Conservation (phyloP, 2,888 invertebrate genomes). For the Stenoptilia bipunctidactyla region DNA sequence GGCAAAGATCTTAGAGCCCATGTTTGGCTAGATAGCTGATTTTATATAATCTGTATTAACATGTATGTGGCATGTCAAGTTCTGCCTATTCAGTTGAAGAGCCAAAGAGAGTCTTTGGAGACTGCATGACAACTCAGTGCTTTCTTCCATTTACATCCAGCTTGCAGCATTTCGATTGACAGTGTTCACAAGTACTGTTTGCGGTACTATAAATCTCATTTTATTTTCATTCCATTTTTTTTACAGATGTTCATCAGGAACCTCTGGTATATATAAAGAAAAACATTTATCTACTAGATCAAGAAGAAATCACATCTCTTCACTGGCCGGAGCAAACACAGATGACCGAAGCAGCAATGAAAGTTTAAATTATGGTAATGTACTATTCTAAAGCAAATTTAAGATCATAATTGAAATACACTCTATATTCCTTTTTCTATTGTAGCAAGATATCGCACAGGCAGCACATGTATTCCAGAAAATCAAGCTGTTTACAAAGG, state of each 20-base stretch:
- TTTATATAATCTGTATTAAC: no score
- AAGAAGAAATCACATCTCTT: slow-evolving; percentile 54
- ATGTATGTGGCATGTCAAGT: no score
- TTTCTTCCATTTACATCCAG: no score
- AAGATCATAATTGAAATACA: slow-evolving; percentile 7
- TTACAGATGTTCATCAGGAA: slow-evolving; percentile 46
- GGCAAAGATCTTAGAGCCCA: no score
- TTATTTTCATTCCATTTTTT: no score
- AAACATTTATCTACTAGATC: slow-evolving; percentile 35
- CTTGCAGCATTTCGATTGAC: no score
- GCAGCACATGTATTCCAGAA: slow-evolving; percentile 67
- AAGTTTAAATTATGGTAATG: slow-evolving; percentile 77
- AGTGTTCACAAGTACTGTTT: no score
- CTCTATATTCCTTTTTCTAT: slow-evolving; percentile 2
- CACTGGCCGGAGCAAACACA: slow-evolving; percentile 66
- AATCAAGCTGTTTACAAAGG: slow-evolving; percentile 67
- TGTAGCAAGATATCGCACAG: slow-evolving; percentile 62
- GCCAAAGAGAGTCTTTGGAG: no score
- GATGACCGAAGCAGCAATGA: slow-evolving; percentile 85
- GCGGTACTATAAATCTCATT: no score
- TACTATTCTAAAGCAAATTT: slow-evolving; percentile 2
- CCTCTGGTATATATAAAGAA: slow-evolving; percentile 48
- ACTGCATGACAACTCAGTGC: no score
- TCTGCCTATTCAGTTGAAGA: no score
- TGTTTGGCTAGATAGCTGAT: no score